A percentile compares a stretch with the other conserved stretches of the same genome.
These are phyloP conservation scores for Xylota sylvarum DNA, from an alignment of 2,888 invertebrate genomes.

Conservation along the genomic window DNA sequence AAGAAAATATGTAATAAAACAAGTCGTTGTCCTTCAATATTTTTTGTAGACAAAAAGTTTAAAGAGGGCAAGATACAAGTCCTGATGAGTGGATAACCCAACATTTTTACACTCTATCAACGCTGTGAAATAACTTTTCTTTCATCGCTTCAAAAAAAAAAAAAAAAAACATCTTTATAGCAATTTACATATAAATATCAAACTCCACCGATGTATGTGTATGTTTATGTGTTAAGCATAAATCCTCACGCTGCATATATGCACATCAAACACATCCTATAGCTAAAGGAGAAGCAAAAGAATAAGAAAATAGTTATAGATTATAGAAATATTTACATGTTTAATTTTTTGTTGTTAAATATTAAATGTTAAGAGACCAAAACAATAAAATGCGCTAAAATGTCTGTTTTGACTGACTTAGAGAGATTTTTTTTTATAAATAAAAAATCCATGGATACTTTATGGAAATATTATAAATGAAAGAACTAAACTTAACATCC, in stretches of 20 bases:
- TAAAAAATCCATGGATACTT: background rate
- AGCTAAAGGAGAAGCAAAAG: constrained; percentile 73
- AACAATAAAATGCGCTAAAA: constrained; percentile 36
- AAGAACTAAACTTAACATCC: background rate
- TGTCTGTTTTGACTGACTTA: constrained; percentile 21
- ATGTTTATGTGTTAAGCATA: constrained; percentile 56
- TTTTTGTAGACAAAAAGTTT: background rate
- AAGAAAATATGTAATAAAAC: background rate
- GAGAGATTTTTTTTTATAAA: background rate
- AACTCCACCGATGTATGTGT: constrained; percentile 54
- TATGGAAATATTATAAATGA: background rate
- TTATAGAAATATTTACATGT: constrained; percentile 58
- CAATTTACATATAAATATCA: constrained; percentile 16
- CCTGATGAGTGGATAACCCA: constrained; percentile 31
- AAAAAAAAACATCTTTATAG: no score
- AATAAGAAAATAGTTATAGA: constrained; percentile 65
- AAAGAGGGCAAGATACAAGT: background rate
- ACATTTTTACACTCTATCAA: constrained; percentile 21
- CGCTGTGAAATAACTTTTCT: constrained; percentile 34
- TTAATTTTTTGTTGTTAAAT: constrained; percentile 3
- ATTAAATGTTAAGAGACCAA: constrained; percentile 6
- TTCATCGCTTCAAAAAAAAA: constrained; percentile 33
- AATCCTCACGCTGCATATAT: constrained; percentile 58
- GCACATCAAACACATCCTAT: constrained; percentile 70
- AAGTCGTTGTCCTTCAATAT: background rate